Evolutionary conservation across 64 coral and sea anemone genomes (phyloP).

Genomic region (Catalaphyllia jardinei): DNA sequence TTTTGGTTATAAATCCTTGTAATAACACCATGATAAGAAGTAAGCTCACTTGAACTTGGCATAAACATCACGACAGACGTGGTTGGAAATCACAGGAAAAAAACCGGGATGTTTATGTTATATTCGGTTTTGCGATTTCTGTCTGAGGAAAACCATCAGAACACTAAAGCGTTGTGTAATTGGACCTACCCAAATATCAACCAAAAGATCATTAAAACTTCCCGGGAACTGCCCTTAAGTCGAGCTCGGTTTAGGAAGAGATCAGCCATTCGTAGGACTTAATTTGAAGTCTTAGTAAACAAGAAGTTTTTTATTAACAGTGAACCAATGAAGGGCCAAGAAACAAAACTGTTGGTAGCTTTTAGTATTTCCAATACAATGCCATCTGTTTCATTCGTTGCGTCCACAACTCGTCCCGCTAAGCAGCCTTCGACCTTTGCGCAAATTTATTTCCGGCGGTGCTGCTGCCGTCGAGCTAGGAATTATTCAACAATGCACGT

Average conservation of each 20-base stretch:
- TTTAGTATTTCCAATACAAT: not conserved
- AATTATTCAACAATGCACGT: not conserved
- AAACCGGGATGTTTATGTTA: not conserved
- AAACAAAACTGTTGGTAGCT: no score
- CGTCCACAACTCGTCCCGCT: not conserved
- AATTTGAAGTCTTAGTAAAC: not conserved
- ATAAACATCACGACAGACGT: not conserved
- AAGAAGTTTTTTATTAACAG: not conserved
- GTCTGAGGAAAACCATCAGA: not conserved
- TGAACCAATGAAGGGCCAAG: not conserved
- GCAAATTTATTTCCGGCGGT: constrained; percentile 33
- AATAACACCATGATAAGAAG: constrained; percentile 12
- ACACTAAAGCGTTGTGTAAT: constrained; percentile 18
- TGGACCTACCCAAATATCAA: not conserved
- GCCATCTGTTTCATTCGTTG: not conserved
- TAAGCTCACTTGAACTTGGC: constrained; percentile 17
- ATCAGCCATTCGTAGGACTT: not conserved
- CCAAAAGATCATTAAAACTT: constrained; percentile 1
- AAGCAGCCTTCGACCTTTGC: not conserved
- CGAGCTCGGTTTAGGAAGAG: not conserved
- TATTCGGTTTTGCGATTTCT: not conserved
- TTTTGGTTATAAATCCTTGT: not conserved
- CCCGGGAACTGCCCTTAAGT: constrained; percentile 23
- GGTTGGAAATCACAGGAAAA: not conserved
- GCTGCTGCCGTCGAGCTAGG: not conserved